Percentiles rank a stretch among this genome's conserved stretches.
phyloP scores from a whole-genome alignment of 2,888 invertebrate genomes.

The Mythimna lalbum region DNA sequence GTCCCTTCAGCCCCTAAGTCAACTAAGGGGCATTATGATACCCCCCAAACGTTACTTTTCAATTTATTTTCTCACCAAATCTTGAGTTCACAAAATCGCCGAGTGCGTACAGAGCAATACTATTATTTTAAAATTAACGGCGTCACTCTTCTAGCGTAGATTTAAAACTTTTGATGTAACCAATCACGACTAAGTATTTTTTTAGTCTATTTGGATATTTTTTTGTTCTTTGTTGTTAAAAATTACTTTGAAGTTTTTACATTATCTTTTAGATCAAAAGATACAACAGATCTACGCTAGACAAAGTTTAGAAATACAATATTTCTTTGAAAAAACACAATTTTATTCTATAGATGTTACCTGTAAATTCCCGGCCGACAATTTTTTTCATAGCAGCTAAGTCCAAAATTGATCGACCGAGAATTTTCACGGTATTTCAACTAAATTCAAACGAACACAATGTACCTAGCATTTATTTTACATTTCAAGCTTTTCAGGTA shows the following conservation, averaged over 20 bases:
- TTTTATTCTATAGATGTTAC: neutral
- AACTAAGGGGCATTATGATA: neutral
- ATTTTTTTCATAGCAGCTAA: neutral
- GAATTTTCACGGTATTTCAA: neutral
- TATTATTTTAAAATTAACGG: constrained; percentile 26
- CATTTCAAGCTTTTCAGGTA: constrained; percentile 15
- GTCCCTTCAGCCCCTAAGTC: no score
- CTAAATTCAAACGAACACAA: constrained; percentile 12
- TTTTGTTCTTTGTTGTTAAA: neutral
- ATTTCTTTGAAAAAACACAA: constrained; percentile 18
- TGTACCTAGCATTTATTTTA: constrained; percentile 1
- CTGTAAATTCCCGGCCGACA: neutral
- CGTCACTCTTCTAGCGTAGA: constrained; percentile 15
- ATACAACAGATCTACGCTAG: constrained; percentile 12
- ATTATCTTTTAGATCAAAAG: neutral
- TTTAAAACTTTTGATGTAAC: constrained; percentile 14
- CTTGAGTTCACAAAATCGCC: constrained; percentile 24
- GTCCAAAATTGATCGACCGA: neutral
- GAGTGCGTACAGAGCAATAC: constrained; percentile 22
- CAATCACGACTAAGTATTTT: neutral
- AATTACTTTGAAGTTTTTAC: neutral
- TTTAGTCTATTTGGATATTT: neutral
- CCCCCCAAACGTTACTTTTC: neutral
- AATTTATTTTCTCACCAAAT: neutral
- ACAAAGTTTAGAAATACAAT: neutral